phyloP scores from a whole-genome alignment of 2,888 invertebrate species.

The Catocala sponsa region DNA sequence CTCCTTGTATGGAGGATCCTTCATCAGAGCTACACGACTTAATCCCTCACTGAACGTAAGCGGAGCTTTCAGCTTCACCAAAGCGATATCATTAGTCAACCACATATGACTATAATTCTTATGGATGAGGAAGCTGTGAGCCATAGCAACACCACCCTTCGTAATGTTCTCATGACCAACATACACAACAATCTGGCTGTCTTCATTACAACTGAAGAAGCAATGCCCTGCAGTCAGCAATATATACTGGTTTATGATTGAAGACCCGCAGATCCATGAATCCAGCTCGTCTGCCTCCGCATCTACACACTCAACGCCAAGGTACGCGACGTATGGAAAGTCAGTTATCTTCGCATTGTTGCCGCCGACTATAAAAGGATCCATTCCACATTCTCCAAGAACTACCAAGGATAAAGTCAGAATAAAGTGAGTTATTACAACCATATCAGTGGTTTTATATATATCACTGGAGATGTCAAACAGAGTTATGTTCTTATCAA shows the following conservation, averaged over 20 bases:
- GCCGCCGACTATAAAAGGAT: conserved; percentile 3
- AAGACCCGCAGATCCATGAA: conserved; percentile 13
- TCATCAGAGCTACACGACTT: neutral
- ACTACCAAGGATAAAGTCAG: neutral
- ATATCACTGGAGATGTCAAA: neutral
- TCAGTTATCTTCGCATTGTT: neutral
- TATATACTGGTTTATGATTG: conserved; percentile 8
- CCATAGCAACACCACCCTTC: neutral
- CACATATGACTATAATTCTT: neutral
- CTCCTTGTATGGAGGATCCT: conserved; percentile 1
- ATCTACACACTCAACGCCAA: neutral
- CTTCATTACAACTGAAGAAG: neutral
- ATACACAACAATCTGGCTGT: neutral
- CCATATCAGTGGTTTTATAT: neutral
- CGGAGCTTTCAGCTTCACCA: neutral
- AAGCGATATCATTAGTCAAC: neutral
- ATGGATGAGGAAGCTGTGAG: neutral
- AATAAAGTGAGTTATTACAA: neutral
- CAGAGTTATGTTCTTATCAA: neutral
- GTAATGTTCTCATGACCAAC: neutral
- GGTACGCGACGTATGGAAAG: conserved; percentile 7
- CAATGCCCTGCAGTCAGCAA: conserved; percentile 11
- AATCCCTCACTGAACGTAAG: neutral
- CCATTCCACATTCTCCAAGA: conserved; percentile 7
- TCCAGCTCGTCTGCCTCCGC: too few species aligned